Base-by-base conservation (phyloP, 2,888 invertebrate genomes). In the Morpho helenor region DNA sequence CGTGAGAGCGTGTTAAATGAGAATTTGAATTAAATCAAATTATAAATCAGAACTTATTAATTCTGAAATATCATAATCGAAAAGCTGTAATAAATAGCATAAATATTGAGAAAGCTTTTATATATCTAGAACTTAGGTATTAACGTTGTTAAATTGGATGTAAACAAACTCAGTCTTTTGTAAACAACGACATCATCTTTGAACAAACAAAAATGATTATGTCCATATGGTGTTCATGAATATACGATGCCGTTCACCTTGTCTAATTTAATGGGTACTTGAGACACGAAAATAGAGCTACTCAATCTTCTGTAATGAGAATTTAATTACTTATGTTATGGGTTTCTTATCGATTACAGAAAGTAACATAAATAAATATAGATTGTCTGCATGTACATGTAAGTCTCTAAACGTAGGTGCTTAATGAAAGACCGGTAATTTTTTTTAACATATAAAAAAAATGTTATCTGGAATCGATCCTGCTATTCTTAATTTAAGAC, bases 1-100 rank as follows among this genome's bases (percentile, higher is more conserved):
- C 66, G 60, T 49, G 56, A 68, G 66, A 74, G 66, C 76, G 76
- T 78, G 77, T 74, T 79, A 81, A 80, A 75, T 75, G 68, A 62
- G 63, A 65, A 64, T 58, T 68, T 58, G 67, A 69, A 76, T 76
- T 73, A 71, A 65, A 69, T 67, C 63, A 65, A 60, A 62, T 55
- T 57, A 57, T 53, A 60, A 58, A 54, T 61, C 59, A 60, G 43
- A 51, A 59, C 52, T 69, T 68, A 69, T 73, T 71, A 31, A 31
- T 31, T 31, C 31, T 31, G 31, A 31, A 31, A 31, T 3, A 3
- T 31, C 31, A 31, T 31, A 31, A 31, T 31, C 31, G 31, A 5
- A 31, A 31, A 31, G 3, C 31, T 31, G 5, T 31, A 31, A 31
- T 5, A 31, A 31, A 31, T 31, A 31, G 31, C 5, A 31, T 31